phyloP scores from a whole-genome alignment of 2,888 invertebrate genomes.

The Megaustenia siamemsis region DNA sequence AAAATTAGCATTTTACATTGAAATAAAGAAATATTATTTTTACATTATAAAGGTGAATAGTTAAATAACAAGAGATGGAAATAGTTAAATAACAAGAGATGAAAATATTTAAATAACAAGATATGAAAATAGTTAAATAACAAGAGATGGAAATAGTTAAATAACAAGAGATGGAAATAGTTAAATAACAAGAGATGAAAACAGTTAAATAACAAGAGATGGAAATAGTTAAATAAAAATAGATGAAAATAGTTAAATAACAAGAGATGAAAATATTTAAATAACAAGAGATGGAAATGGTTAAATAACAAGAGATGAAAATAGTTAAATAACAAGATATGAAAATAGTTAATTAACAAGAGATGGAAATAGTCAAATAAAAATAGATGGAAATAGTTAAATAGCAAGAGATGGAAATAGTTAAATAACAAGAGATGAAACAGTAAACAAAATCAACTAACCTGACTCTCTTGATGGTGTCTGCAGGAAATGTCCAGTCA shows the following conservation, averaged over 20 bases:
- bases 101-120: background rate
- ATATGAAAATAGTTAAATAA: background rate
- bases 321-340: too few relatives aligned
- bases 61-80: background rate
- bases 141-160: too few relatives aligned
- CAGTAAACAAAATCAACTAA: constrained; percentile 68
- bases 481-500: constrained; percentile 95
- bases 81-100: too few relatives aligned
- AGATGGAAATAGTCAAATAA: background rate
- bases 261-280: background rate
- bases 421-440: too few relatives aligned
- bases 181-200: too few relatives aligned
- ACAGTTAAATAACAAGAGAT: background rate
- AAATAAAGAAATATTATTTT: too few relatives aligned
- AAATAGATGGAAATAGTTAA: background rate
- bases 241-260: too few relatives aligned
- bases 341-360: too few relatives aligned
- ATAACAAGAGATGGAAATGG: too few relatives aligned
- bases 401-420: background rate
- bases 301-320: background rate
- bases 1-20: too few relatives aligned
- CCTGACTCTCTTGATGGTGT: constrained; percentile 92
- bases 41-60: too few relatives aligned
- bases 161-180: too few relatives aligned
- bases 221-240: background rate